These are phyloP conservation scores for Pygoscelis adeliae DNA, from an alignment of 2,113 vertebrate genomes.

Conservation along the genomic window DNA sequence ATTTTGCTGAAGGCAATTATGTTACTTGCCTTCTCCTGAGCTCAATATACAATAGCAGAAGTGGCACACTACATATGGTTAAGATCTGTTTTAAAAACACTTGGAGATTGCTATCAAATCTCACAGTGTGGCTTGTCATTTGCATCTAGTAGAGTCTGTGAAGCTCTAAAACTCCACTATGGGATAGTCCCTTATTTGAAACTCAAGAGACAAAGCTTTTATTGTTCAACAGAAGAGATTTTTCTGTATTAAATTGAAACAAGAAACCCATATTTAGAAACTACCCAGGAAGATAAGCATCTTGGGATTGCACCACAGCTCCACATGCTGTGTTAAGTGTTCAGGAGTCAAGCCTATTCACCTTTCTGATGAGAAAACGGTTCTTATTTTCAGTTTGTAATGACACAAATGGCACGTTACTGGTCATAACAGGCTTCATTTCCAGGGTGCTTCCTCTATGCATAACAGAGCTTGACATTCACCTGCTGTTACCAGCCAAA, in stretches of 20 bases:
- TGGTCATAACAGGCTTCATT: neutral
- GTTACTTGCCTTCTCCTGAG: slow-evolving; percentile 24
- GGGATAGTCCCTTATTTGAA: neutral
- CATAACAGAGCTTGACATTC: neutral
- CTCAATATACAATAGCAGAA: slow-evolving; percentile 2
- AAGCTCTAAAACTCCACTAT: neutral
- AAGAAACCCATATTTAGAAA: neutral
- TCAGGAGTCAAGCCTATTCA: neutral
- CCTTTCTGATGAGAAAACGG: neutral
- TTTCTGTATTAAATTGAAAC: neutral
- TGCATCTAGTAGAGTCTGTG: neutral
- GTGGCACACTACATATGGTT: neutral
- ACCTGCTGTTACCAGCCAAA: neutral
- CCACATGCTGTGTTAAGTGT: neutral
- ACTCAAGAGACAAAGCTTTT: neutral
- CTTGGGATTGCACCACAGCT: neutral
- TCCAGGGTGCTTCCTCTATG: neutral
- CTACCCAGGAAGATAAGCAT: neutral
- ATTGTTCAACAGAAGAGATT: neutral
- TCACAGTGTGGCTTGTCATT: neutral
- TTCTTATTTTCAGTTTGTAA: neutral
- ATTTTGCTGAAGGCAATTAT: slow-evolving; percentile 42
- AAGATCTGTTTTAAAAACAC: slow-evolving; percentile 6
- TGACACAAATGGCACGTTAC: neutral
- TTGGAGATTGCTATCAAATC: neutral